Base-by-base conservation (phyloP, 1,140 invertebrate genomes). In the Papilio xuthus region DNA sequence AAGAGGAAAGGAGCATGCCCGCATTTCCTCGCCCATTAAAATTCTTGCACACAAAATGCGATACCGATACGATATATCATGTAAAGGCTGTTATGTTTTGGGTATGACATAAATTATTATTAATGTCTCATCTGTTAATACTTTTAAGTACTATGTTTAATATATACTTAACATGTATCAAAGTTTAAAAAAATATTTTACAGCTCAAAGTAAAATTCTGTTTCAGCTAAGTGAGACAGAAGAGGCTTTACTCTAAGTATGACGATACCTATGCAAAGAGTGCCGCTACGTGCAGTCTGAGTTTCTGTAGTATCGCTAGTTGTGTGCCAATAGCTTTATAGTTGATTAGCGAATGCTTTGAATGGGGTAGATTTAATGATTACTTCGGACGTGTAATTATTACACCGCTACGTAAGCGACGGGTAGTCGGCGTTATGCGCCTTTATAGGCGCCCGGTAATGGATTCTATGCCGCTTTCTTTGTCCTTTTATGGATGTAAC, bases 371-470 rank as follows among this genome's bases (percentile, higher is more conserved):
- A 80, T 89, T 90, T 90, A 88, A 89, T 87, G 85, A 86, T 88
- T 85, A 85, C 85, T 89, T 84, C 82, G 83, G 83, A 81, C 70
- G 77, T 84, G 83, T 88, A 86, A 89, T 89, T 88, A 87, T 83
- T 75, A 84, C 83, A 83, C 85, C 81, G 75, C 80, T 67, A 56
- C 41, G 80, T 82, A 81, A 84, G 80, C 79, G 79, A 56, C 67
- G 76, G 42, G 78, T 85, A 80, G 82, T 81, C 71, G 42, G 42
- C 42, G 20, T 73, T 47, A 47, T 50, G 70, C 70, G 70, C 60
- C 70, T 76, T 86, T 79, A 85, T 84, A 83, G 83, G 80, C 81
- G 74, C 28, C 80, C 78, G 42, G 86, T 89, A 88, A 85, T 87
- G 85, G 82, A 85, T 63, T 86, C 81, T 83, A 81, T 60, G n/a